Conservation (phyloP, 2,888 invertebrate genomes). For the Torymus aiolomorphi region DNA sequence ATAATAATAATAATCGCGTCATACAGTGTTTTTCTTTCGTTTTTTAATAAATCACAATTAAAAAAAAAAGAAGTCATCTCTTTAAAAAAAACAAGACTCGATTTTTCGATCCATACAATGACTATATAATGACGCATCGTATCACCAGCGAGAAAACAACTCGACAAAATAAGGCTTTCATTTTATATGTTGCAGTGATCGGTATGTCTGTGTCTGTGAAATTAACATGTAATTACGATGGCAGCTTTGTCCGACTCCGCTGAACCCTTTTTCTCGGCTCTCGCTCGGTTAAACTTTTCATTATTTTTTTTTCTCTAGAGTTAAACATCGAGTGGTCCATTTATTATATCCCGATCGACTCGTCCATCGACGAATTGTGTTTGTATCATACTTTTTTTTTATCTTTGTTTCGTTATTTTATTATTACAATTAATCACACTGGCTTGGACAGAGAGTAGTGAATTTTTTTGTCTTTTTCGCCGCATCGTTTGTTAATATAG, state of each 20-base stretch:
- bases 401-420: constrained; percentile 44
- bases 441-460: constrained; percentile 56
- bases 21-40: constrained; percentile 21
- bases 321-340: constrained; percentile 58
- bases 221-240: constrained; percentile 35
- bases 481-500: constrained; percentile 31
- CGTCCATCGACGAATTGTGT: constrained; percentile 39
- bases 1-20: constrained; percentile 20
- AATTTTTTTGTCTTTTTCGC: constrained; percentile 34
- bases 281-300: neutral
- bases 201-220: neutral
- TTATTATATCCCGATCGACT: constrained; percentile 49
- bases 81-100: constrained; percentile 23
- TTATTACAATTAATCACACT: constrained; percentile 60
- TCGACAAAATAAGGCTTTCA: constrained; percentile 37
- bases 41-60: constrained; percentile 42
- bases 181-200: constrained; percentile 20
- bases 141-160: constrained; percentile 36
- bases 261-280: constrained; percentile 34
- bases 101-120: constrained; percentile 13
- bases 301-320: constrained; percentile 38
- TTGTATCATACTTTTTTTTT: neutral
- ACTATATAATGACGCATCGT: constrained; percentile 33
- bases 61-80: constrained; percentile 40
- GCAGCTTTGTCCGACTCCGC: constrained; percentile 58